A percentile compares a stretch with the other conserved stretches of the same genome.
phyloP scores from a whole-genome alignment of 2,888 invertebrate genomes.

The Neoscelio sp. region DNA sequence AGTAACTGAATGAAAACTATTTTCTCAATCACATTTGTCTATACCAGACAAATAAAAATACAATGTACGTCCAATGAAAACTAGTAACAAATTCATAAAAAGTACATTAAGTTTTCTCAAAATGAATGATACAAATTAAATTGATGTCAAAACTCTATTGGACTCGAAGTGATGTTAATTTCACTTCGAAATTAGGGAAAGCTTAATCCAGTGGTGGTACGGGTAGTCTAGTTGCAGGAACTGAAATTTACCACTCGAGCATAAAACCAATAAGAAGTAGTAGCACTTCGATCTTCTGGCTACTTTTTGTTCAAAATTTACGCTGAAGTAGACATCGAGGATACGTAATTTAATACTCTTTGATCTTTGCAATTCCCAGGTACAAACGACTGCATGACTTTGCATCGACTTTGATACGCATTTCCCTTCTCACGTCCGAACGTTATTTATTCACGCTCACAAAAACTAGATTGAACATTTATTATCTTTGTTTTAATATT shows the following conservation, averaged over 20 bases:
- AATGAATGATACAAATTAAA: too few species aligned
- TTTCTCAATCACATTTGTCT: too few species aligned
- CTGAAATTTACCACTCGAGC: background rate
- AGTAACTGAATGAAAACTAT: too few species aligned
- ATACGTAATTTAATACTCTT: slow-evolving; percentile 27
- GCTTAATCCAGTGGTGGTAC: background rate
- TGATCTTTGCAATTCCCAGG: slow-evolving; percentile 18
- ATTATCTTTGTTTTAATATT: background rate
- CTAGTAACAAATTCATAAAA: too few species aligned
- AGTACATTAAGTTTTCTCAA: too few species aligned
- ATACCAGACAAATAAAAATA: too few species aligned
- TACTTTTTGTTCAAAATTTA: slow-evolving; percentile 16
- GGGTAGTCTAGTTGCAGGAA: slow-evolving; percentile 4
- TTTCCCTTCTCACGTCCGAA: background rate
- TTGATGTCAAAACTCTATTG: too few species aligned
- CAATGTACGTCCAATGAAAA: too few species aligned
- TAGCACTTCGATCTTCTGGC: background rate
- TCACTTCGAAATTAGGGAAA: background rate
- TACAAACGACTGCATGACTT: slow-evolving; percentile 5
- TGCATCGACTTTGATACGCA: slow-evolving; percentile 17
- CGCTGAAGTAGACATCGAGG: background rate
- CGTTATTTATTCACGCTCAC: background rate
- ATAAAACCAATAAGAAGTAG: background rate
- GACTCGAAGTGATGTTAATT: too few species aligned
- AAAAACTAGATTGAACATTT: slow-evolving; percentile 10